Evolutionary conservation across 2,113 vertebrate species (phyloP), one percentile per base, ranked within the genome.

Genomic region (Archilochus colubris): DNA sequence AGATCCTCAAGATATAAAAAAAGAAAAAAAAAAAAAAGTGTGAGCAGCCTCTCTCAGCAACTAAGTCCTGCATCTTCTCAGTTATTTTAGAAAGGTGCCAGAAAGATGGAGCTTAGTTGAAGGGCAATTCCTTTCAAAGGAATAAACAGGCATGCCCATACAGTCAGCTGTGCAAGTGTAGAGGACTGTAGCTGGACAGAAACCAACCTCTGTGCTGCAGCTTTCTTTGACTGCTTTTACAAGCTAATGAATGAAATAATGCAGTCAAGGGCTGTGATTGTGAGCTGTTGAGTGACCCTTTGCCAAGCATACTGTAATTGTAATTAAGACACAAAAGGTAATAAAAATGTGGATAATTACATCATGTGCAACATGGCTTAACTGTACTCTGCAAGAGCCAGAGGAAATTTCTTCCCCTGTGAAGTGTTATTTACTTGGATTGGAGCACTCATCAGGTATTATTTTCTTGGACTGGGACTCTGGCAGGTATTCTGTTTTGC

Each of bases 301-400:
- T 91, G 85, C 91, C 88, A 91, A 86, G 85, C 73, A 31, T 17
- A 50, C 66, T 94, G 86, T 86, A 96, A 82, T 48, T 54, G 76
- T 84, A 94, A 95, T 95, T 97, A 94, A 88, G 73, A 61, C 62
- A 94, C 66, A 95, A 94, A 95, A 94, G 79, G 57, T 75, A 77
- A 63, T 91, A 88, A 93, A 91, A 96, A 86, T 83, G 73, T 83
- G 54, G 59, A 18, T 91, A 95, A 94, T 91, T 90, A 28, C 90
- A 91, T 90, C 79, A 63, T 81, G 68, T 77, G 72, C 68, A 84
- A 68, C 69, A 51, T 83, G 80, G 66, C 50, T 82, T 79, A 72
- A 63, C 66, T 86, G 72, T 83, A 86, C 61, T 53, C 53, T 81
- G 64, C 30, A n/a, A 50, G 19, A 81, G 59, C 46, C 78, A 91